phyloP scores from a whole-genome alignment of 2,888 invertebrate genomes.

The Tetramorium bicarinatum region DNA sequence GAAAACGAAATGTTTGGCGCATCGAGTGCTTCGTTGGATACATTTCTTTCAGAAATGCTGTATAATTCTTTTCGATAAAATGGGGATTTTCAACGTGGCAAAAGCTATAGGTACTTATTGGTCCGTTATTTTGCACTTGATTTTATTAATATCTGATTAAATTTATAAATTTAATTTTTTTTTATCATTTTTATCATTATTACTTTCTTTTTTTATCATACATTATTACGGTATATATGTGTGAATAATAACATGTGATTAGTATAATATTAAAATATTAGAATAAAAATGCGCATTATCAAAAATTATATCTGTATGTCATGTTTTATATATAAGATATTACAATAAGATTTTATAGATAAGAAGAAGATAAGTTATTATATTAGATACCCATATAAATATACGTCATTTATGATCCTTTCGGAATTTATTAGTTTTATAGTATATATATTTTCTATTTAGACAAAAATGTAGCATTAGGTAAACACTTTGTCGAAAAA shows the following conservation, averaged over 20 bases:
- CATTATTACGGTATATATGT: neutral
- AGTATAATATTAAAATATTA: neutral
- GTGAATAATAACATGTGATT: neutral
- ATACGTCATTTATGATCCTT: neutral
- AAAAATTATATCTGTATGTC: neutral
- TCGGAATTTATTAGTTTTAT: neutral
- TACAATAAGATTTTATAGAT: neutral
- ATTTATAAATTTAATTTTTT: no score
- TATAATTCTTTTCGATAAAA: neutral
- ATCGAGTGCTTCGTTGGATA: conserved; percentile 1
- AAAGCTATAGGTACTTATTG: neutral
- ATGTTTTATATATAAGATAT: neutral
- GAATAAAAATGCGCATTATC: neutral
- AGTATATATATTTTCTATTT: neutral
- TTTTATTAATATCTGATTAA: neutral
- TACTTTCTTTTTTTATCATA: neutral
- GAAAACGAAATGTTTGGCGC: conserved; percentile 22
- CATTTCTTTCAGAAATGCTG: neutral
- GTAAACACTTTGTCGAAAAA: neutral
- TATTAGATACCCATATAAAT: neutral
- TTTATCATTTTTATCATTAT: no score
- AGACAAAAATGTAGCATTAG: neutral
- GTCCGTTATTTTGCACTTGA: neutral
- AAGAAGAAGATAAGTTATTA: no score
- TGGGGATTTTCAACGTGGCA: neutral